Evolutionary conservation across 2,888 invertebrate species (phyloP), one percentile per base, ranked within the genome.

Genomic region (Zaprionus lineosus): DNA sequence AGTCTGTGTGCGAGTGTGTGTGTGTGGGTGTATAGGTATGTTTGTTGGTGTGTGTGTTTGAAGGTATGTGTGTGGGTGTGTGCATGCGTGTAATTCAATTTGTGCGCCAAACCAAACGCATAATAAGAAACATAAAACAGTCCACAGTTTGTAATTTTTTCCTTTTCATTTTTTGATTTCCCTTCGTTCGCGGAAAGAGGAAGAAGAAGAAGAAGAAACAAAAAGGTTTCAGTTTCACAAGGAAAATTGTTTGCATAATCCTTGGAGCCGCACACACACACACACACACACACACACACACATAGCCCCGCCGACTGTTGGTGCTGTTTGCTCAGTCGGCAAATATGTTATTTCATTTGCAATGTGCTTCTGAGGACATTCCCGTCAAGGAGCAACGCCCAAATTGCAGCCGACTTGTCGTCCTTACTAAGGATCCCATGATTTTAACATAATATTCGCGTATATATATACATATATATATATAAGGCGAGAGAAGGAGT

Each of bases 271-370:
- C 50, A 15, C 36, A 19, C 11, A 8, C 19, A n/a, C n/a, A n/a
- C n/a, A n/a, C n/a, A n/a, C n/a, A n/a, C n/a, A n/a, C n/a, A n/a
- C n/a, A n/a, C n/a, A n/a, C n/a, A n/a, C n/a, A n/a, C n/a, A n/a
- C 48, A 34, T 12, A 70, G 43, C 48, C 43, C 47, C 60, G 60
- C 47, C 40, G 43, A 16, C 41, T 51, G 43, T 19, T 56, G 65
- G 46, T 14, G 14, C 43, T 50, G 56, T 57, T 58, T 43, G 44
- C 39, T 66, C 60, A 79, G 62, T 56, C 36, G 60, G 60, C 60
- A 84, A 76, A 84, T 79, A 68, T 77, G 76, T 79, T 81, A 59
- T 76, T 78, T 79, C 64, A 64, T 75, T 71, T 71, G 64, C 57
- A 81, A 52, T 60, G 37, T 55, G 53, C 60, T 61, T 56, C 50